phyloP scores from a whole-genome alignment of 92 coral and sea anemone species.

The Epizoanthus ramosus region DNA sequence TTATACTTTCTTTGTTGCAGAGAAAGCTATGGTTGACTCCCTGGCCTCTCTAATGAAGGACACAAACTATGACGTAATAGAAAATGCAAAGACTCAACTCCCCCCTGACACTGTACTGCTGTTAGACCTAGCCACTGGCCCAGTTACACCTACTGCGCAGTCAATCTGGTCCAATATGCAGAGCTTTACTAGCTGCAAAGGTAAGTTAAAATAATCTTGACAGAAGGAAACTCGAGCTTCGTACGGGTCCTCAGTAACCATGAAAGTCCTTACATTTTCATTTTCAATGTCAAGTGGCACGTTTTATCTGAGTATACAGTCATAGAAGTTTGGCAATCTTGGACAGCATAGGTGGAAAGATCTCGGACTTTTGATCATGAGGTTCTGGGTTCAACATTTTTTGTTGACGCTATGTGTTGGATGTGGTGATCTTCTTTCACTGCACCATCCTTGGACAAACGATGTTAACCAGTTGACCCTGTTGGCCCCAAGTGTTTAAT shows the following conservation, averaged over 20 bases:
- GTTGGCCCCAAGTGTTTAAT: no score
- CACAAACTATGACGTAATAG: constrained; percentile 71
- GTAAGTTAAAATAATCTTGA: constrained; percentile 25
- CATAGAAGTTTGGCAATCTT: neutral
- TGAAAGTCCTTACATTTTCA: no score
- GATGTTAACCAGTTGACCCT: no score
- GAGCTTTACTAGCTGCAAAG: constrained; percentile 60
- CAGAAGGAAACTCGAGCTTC: neutral
- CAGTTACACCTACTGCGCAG: constrained; percentile 63
- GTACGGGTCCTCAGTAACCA: no score
- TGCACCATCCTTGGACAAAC: no score
- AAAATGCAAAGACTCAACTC: constrained; percentile 62
- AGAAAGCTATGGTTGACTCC: constrained; percentile 74
- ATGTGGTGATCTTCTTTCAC: no score
- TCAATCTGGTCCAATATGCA: constrained; percentile 60
- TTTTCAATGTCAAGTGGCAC: neutral
- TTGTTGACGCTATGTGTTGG: no score
- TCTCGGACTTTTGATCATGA: no score
- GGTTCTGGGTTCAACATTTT: no score
- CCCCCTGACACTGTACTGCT: constrained; percentile 69
- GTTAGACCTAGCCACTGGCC: constrained; percentile 82
- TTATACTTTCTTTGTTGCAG: constrained; percentile 34
- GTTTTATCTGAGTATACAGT: neutral
- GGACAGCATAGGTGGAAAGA: no score
- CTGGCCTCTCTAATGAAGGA: constrained; percentile 70